Evolutionary conservation across 2,113 vertebrate genomes (phyloP).

Genomic region (Coregonus clupeaformis): DNA sequence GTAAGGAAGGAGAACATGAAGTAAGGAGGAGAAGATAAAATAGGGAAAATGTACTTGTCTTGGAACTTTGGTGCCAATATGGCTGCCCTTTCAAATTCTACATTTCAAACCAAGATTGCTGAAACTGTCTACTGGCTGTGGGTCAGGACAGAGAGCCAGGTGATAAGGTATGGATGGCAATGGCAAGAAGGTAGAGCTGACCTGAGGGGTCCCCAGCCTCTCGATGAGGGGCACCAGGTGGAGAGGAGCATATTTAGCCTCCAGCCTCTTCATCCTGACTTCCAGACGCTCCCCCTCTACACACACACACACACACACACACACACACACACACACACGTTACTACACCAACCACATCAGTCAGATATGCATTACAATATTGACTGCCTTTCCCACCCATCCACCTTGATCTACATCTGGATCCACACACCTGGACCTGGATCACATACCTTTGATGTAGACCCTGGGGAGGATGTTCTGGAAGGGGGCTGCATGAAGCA

Average conservation of each 20-base stretch:
- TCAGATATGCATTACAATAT: neutral
- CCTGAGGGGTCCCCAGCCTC: constrained; percentile 97
- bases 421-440: too few species aligned
- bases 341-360: neutral
- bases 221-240: constrained; percentile 98
- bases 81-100: too few species aligned
- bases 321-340: neutral
- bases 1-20: too few species aligned
- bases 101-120: too few species aligned
- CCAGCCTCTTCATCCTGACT: constrained; percentile 98
- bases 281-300: constrained; percentile 97
- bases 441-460: constrained; percentile 93
- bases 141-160: neutral
- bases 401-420: too few species aligned
- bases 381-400: too few species aligned
- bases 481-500: constrained; percentile 99
- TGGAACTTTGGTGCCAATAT: too few species aligned
- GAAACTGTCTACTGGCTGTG: too few species aligned
- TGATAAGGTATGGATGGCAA: neutral
- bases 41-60: too few species aligned
- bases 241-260: constrained; percentile 97
- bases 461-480: constrained; percentile 98
- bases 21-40: too few species aligned
- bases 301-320: constrained; percentile 5
- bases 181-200: constrained; percentile 55